Evolutionary conservation across 2,888 invertebrate genomes (phyloP).

Genomic region (Andrena chrysosceles): DNA sequence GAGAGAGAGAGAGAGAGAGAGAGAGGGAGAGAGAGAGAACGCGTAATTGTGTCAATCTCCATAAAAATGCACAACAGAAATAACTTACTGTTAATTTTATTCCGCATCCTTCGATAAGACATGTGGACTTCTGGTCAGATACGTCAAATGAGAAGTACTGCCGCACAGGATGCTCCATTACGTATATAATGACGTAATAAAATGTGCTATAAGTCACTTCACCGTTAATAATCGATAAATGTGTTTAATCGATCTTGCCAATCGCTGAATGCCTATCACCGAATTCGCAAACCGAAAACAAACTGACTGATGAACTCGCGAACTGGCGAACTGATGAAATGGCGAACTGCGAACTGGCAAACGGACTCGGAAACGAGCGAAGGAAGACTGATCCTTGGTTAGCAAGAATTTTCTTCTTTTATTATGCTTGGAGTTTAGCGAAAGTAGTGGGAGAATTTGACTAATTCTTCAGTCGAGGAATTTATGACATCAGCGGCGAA

Average conservation of each 20-base stretch:
- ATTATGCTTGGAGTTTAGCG: too few relatives aligned
- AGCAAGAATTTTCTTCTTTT: neutral
- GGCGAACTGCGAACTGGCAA: neutral
- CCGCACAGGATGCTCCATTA: neutral
- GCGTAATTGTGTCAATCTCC: neutral
- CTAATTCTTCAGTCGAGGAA: too few relatives aligned
- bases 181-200: too few relatives aligned
- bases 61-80: neutral
- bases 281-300: neutral
- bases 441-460: too few relatives aligned
- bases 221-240: neutral
- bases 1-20: too few relatives aligned
- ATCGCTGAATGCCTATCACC: neutral
- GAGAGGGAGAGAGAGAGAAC: too few relatives aligned
- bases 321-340: neutral
- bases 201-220: neutral
- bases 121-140: neutral
- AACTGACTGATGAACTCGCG: neutral
- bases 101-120: neutral
- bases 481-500: neutral
- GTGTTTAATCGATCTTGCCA: neutral
- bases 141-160: neutral
- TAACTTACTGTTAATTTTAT: neutral
- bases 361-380: neutral
- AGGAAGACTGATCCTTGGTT: neutral